Conservation (phyloP, 1,140 invertebrate genomes). For the Elysia chlorotica region DNA sequence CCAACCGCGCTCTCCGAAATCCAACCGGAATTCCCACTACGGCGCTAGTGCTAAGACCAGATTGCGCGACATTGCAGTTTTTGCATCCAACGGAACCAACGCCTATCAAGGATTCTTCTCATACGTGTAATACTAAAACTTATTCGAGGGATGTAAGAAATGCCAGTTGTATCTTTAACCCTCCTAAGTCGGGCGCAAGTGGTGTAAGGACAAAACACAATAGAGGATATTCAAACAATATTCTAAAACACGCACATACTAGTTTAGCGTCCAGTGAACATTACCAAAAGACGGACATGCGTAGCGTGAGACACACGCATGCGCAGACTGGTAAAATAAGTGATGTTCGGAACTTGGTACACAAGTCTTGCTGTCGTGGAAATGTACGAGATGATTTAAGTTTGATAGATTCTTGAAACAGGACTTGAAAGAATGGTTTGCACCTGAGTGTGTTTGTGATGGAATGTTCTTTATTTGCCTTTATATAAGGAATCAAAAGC, state of each 20-base stretch:
- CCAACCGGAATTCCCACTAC: not conserved
- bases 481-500: not conserved
- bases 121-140: not conserved
- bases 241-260: not conserved
- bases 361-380: slow-evolving; percentile 27
- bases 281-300: not conserved
- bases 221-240: not conserved
- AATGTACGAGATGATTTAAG: slow-evolving; percentile 22
- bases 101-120: no score
- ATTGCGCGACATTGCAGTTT: not conserved
- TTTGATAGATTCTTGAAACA: slow-evolving; percentile 29
- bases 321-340: not conserved
- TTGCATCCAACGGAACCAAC: not conserved
- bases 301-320: not conserved
- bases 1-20: not conserved
- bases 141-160: not conserved
- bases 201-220: not conserved
- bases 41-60: not conserved
- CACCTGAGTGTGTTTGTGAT: not conserved
- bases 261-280: no score
- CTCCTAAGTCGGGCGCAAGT: no score
- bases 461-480: not conserved
- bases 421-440: not conserved
- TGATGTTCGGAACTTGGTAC: slow-evolving; percentile 25
- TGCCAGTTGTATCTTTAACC: no score